These are phyloP conservation scores for Cyanistes caeruleus DNA, from an alignment of 2,113 vertebrate genomes.

Conservation along the genomic window DNA sequence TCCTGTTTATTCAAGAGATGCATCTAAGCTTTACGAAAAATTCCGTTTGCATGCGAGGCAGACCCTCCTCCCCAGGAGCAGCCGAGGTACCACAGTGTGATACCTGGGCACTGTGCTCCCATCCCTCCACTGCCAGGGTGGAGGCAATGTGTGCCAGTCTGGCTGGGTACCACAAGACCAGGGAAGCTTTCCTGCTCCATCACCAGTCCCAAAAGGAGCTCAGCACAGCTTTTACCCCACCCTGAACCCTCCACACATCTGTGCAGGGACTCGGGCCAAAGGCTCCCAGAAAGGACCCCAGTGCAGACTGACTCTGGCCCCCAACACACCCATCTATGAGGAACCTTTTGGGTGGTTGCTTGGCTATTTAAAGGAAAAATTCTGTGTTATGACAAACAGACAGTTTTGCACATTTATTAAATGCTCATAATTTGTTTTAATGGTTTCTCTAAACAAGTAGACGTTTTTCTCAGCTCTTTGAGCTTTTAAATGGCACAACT, in stretches of 20 bases:
- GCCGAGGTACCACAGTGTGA: neutral
- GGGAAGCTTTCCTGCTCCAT: neutral
- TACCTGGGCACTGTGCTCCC: neutral
- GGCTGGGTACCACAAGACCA: fast-evolving
- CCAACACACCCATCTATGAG: neutral
- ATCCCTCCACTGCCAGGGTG: neutral
- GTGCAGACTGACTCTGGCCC: neutral
- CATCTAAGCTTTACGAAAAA: neutral
- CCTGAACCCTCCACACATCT: neutral
- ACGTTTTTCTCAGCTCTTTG: slow-evolving; percentile 72
- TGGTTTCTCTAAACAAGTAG: slow-evolving; percentile 72
- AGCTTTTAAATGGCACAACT: slow-evolving; percentile 69
- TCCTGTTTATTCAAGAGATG: slow-evolving; percentile 31
- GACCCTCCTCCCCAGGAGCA: neutral
- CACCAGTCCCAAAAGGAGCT: neutral
- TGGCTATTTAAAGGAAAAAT: slow-evolving; percentile 61
- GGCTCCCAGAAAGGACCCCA: neutral
- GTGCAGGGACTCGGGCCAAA: neutral
- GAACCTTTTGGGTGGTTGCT: slow-evolving; percentile 42
- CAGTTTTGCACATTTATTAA: slow-evolving; percentile 69
- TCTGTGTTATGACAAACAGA: slow-evolving; percentile 70
- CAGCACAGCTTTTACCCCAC: neutral
- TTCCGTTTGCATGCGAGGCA: neutral
- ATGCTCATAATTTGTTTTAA: slow-evolving; percentile 75
- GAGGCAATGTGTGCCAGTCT: neutral